Conservation (phyloP, 2,113 vertebrate genomes). For the Prunella fulvescens region DNA sequence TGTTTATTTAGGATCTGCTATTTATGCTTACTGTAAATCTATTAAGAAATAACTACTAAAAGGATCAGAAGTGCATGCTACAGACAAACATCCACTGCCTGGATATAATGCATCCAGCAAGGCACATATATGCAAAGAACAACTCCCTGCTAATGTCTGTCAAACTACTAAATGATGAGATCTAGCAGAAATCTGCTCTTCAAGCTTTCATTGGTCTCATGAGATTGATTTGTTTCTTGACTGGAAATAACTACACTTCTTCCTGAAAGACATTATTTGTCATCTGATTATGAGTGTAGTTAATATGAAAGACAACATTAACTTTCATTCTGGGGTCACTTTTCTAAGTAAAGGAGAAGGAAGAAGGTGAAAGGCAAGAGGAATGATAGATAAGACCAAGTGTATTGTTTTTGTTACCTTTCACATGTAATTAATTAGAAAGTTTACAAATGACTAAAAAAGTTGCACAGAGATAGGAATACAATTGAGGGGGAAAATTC, state of each 20-base stretch:
- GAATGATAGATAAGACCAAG: background rate
- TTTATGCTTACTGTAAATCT: background rate
- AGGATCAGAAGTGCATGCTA: background rate
- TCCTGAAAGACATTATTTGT: background rate
- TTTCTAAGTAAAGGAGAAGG: background rate
- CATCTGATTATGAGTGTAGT: background rate
- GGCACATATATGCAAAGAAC: background rate
- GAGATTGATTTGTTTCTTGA: background rate
- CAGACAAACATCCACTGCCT: background rate
- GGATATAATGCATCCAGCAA: background rate
- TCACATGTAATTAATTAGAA: background rate
- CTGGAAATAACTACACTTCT: background rate
- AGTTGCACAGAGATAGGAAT: background rate
- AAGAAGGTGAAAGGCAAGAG: background rate
- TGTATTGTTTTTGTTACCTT: background rate
- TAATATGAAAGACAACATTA: background rate
- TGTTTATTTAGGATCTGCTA: background rate
- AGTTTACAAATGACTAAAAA: background rate
- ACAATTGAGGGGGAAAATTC: background rate
- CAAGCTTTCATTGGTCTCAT: background rate
- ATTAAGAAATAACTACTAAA: background rate
- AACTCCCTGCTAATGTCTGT: background rate
- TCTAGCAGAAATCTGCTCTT: conserved; percentile 4
- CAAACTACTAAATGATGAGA: background rate
- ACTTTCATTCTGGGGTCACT: background rate